A percentile compares a stretch with the other conserved stretches of the same genome.
These are phyloP conservation scores for Nycteola revayana DNA, from an alignment of 2,888 invertebrate genomes.

Conservation along the genomic window DNA sequence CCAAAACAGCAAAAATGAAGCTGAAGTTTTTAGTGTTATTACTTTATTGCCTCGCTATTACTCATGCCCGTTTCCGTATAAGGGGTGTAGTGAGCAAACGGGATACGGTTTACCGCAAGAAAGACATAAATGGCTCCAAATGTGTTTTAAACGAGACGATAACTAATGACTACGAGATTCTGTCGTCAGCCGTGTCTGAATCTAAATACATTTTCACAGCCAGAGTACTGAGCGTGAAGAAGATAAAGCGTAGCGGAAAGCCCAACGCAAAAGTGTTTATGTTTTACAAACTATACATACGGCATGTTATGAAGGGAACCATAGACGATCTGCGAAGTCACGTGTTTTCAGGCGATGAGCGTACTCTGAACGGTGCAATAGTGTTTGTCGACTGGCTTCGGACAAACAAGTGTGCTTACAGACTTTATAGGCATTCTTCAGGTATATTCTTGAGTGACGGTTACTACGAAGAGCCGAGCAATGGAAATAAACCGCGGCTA, in stretches of 20 bases:
- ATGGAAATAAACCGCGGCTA: slow-evolving; percentile 59
- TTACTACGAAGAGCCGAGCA: slow-evolving; percentile 53
- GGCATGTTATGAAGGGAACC: slow-evolving; percentile 70
- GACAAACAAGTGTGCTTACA: slow-evolving; percentile 74
- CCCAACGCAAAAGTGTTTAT: slow-evolving; percentile 67
- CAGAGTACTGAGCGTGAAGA: slow-evolving; percentile 72
- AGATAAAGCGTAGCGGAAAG: slow-evolving; percentile 68
- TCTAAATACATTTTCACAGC: slow-evolving; percentile 79
- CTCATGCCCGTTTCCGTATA: slow-evolving; percentile 62
- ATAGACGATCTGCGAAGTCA: slow-evolving; percentile 65
- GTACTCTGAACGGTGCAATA: slow-evolving; percentile 70
- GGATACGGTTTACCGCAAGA: slow-evolving; percentile 66
- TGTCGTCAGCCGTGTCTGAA: slow-evolving; percentile 78
- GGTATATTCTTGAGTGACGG: slow-evolving; percentile 78
- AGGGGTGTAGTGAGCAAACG: slow-evolving; percentile 66
- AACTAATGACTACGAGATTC: slow-evolving; percentile 80
- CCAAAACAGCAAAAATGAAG: slow-evolving; percentile 62
- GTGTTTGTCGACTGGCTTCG: slow-evolving; percentile 73
- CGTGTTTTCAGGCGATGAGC: slow-evolving; percentile 65
- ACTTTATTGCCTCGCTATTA: slow-evolving; percentile 57
- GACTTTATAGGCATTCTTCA: slow-evolving; percentile 73
- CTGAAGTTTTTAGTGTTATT: slow-evolving; percentile 64
- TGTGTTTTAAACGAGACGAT: slow-evolving; percentile 79
- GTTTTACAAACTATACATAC: slow-evolving; percentile 72
- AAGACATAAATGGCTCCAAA: slow-evolving; percentile 72